Base-by-base conservation (phyloP, 2,113 vertebrate genomes). In the Passer domesticus region DNA sequence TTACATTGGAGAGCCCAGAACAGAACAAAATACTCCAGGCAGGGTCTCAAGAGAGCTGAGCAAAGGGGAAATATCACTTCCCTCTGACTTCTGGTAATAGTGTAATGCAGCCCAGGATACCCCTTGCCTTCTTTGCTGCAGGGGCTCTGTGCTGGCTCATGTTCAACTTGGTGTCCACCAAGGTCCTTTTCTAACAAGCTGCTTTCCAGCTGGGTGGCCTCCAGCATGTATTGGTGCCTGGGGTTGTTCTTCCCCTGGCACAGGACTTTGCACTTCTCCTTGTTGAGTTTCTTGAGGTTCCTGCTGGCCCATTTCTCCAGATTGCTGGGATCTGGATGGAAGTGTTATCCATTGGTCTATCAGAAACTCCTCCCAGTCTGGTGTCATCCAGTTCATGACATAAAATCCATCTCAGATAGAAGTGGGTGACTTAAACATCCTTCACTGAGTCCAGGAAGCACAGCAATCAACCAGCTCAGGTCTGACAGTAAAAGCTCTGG, bases 281-380 rank as follows among this genome's bases (percentile, higher is more conserved):
- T 68, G 11, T 4, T 62, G 20, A 47, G 62, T 41, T 62, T 47
- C 39, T 27, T 60, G 47, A 35, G 10, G 24, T 15, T 41, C 24
- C 53, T 89, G 53, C n/a, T 60, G 53, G n/a, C 11, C 13, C 47
- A 47, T 68, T 55, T 47, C 53, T 75, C 30, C 62, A 68, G 16
- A 5, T 6, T 10, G 9, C 10, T 13, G 11, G 60, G 24, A 14
- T 22, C 28, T 68, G 53, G 27, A 43, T 55, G 33, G 22, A 70
- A 79, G 39, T 8, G 39, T 6, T 25, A 79, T 39, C 60, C 31
- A 33, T 49, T 0, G 0, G 30, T 7, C 0, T 27, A 62, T 19
- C 37, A 79, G 39, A 37, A 12, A 37, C 47, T 55, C 31, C 19
- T 83, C 58, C 43, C 59, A 55, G 22, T 35, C 41, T 68, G 22